Evolutionary conservation across 2,888 invertebrate species (phyloP).

Genomic region (Acleris laterana): DNA sequence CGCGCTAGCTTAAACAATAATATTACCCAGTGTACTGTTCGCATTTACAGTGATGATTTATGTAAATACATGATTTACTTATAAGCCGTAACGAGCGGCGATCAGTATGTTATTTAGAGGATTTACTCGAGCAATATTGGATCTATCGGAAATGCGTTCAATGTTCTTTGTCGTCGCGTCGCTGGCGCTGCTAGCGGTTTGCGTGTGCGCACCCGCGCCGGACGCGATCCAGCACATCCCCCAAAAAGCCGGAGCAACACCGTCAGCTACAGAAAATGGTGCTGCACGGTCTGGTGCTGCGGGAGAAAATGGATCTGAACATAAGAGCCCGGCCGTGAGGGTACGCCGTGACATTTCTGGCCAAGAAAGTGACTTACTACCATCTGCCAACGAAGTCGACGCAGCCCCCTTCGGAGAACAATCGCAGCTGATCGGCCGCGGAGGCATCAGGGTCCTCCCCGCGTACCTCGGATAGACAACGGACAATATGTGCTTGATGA

Average conservation of each 20-base stretch:
- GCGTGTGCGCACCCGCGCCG: conserved; percentile 69
- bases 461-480: conserved; percentile 69
- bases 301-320: conserved; percentile 68
- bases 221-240: conserved; percentile 77
- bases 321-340: conserved; percentile 45
- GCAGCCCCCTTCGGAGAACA: conserved; percentile 67
- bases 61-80: conserved; percentile 60
- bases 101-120: conserved; percentile 40
- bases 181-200: conserved; percentile 71
- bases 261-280: conserved; percentile 74
- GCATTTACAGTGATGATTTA: conserved; percentile 66
- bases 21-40: conserved; percentile 62
- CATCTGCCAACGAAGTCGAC: conserved; percentile 63
- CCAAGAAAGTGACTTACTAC: conserved; percentile 71
- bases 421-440: conserved; percentile 63
- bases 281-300: conserved; percentile 75
- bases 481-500: not conserved
- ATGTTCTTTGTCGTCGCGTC: conserved; percentile 73
- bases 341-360: conserved; percentile 65
- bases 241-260: conserved; percentile 71
- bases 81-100: conserved; percentile 51
- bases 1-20: conserved; percentile 61
- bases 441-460: conserved; percentile 73
- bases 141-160: conserved; percentile 74
- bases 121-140: conserved; percentile 68